Conservation (phyloP, 2,113 vertebrate species). For the Sterna hirundo region DNA sequence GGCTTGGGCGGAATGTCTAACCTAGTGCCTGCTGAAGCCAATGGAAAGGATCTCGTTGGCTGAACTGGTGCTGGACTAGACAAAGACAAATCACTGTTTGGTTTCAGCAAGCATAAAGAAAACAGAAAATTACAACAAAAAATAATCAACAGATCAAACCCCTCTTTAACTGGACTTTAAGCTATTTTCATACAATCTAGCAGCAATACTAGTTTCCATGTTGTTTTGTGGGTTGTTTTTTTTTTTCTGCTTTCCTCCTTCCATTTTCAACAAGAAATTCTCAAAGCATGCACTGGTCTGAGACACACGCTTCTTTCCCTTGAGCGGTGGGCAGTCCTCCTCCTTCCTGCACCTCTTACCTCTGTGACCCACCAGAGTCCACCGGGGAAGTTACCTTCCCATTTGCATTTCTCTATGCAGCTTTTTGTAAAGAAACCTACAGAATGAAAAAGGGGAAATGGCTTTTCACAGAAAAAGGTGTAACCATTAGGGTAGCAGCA, state of each 20-base stretch:
- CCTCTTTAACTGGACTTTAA: neutral
- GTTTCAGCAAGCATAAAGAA: neutral
- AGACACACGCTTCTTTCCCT: neutral
- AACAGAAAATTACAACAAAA: neutral
- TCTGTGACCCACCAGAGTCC: neutral
- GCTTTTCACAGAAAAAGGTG: neutral
- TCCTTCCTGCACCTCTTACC: neutral
- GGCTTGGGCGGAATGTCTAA: neutral
- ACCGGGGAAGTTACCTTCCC: fast-evolving
- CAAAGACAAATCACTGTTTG: neutral
- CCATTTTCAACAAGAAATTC: neutral
- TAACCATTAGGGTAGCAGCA: neutral
- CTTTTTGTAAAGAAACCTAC: neutral
- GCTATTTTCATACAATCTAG: neutral
- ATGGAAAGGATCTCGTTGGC: neutral
- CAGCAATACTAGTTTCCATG: neutral
- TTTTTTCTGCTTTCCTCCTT: neutral
- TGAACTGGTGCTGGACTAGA: neutral
- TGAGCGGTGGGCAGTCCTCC: fast-evolving
- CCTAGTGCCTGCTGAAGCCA: neutral
- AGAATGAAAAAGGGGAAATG: neutral
- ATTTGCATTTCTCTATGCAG: neutral
- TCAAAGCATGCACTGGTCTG: neutral
- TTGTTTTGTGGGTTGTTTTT: neutral
- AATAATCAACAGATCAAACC: neutral